phyloP scores from a whole-genome alignment of 2,113 vertebrate species.

The Poeciliopsis occidentalis region DNA sequence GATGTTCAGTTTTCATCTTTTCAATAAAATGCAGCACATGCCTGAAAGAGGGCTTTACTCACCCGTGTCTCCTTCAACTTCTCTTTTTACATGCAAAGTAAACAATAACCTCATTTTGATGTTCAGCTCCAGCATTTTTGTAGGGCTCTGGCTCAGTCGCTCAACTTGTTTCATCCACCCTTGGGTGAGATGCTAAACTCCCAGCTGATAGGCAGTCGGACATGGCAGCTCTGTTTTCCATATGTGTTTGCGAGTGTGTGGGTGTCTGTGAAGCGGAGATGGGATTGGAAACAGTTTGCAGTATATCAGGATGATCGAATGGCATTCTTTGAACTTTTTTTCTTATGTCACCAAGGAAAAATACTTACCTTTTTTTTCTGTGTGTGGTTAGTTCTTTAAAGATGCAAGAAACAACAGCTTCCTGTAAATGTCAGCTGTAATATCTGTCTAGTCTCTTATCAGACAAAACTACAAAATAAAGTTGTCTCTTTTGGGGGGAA shows the following conservation, averaged over 20 bases:
- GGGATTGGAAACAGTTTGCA: background rate
- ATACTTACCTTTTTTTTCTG: constrained; percentile 11
- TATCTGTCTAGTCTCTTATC: background rate
- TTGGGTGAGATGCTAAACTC: background rate
- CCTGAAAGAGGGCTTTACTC: background rate
- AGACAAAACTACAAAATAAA: background rate
- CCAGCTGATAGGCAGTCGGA: background rate
- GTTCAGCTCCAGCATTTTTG: background rate
- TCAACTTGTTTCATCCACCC: background rate
- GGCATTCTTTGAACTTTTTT: constrained; percentile 41
- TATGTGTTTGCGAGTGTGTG: background rate
- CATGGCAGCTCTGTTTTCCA: constrained; percentile 1
- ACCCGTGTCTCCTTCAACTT: background rate
- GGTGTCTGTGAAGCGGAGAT: background rate
- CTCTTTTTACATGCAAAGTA: background rate
- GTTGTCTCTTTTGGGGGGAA: background rate
- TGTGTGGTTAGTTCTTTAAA: background rate
- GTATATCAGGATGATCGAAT: background rate
- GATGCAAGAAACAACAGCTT: background rate
- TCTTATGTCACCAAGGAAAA: constrained; percentile 7
- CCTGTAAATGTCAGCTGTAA: background rate
- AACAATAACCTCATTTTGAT: background rate
- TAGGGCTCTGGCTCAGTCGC: background rate
- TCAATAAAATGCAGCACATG: background rate
- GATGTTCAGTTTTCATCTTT: background rate